A percentile compares a stretch with the other conserved stretches of the same genome.
Conservation (phyloP, 1,140 invertebrate genomes). For the Ips typographus region DNA sequence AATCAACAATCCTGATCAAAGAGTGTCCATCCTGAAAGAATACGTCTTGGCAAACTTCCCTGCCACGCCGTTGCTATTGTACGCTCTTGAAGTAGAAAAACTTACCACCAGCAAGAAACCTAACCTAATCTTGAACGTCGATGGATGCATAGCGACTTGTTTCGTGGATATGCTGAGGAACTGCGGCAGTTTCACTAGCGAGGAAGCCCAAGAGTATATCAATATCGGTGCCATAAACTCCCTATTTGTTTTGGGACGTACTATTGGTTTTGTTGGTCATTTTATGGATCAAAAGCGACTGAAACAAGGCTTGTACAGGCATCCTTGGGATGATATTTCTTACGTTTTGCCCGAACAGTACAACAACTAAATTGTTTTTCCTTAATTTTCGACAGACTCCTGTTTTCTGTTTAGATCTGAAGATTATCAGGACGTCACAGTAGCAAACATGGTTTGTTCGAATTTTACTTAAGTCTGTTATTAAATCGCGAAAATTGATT, state of each 20-base stretch:
- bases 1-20: slow-evolving; percentile 98
- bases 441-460: no score
- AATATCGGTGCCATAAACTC: slow-evolving; percentile 98
- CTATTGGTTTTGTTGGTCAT: slow-evolving; percentile 98
- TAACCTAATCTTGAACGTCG: slow-evolving; percentile 98
- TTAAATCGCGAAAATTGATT: no score
- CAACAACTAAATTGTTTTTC: slow-evolving; percentile 38
- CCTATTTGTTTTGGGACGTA: slow-evolving; percentile 95
- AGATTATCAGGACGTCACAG: no score
- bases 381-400: not conserved
- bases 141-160: slow-evolving; percentile 95
- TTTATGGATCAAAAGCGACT: slow-evolving; percentile 98
- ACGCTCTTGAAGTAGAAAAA: slow-evolving; percentile 97
- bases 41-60: slow-evolving; percentile 94
- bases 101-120: slow-evolving; percentile 99
- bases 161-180: slow-evolving; percentile 96
- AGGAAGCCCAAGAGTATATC: slow-evolving; percentile 97
- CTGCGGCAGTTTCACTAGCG: slow-evolving; percentile 91
- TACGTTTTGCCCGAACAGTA: slow-evolving; percentile 88
- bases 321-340: slow-evolving; percentile 99
- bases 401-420: not conserved
- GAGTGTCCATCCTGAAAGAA: slow-evolving; percentile 95
- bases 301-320: slow-evolving; percentile 98
- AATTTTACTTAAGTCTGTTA: no score
- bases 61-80: slow-evolving; percentile 86